Evolutionary conservation across 2,888 invertebrate genomes (phyloP).

Genomic region (Onthophagus sagittarius): DNA sequence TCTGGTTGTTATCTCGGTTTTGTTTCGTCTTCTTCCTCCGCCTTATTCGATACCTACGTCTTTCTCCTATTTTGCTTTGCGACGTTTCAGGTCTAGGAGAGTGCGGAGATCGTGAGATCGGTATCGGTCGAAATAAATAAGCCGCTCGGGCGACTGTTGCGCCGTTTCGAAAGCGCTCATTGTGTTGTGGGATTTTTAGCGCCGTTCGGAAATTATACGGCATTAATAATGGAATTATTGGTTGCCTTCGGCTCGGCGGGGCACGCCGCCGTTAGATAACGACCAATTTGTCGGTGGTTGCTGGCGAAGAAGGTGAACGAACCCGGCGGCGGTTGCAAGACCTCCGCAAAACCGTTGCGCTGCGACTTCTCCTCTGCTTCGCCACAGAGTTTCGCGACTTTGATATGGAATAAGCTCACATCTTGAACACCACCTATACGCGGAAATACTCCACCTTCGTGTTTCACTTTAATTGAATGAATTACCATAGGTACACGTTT

Average conservation of each 20-base stretch:
- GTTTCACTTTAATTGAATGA: not conserved
- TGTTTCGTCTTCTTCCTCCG: not conserved
- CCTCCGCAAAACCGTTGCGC: not conserved
- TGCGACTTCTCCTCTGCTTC: not conserved
- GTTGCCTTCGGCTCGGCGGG: constrained; percentile 2
- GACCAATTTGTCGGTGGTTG: constrained; percentile 10
- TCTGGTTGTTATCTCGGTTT: not conserved
- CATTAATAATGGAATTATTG: constrained; percentile 13
- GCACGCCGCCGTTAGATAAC: constrained; percentile 4
- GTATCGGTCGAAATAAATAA: constrained; percentile 3
- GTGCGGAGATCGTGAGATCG: constrained; percentile 4
- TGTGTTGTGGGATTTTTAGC: not conserved
- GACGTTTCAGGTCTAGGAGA: not conserved
- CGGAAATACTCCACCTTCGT: not conserved
- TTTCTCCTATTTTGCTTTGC: not conserved
- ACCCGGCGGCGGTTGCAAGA: not conserved
- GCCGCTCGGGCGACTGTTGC: not conserved
- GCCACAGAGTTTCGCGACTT: not conserved
- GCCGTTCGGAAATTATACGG: constrained; percentile 7
- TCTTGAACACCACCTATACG: not conserved
- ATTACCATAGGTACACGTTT: not conserved
- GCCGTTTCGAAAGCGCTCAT: constrained; percentile 10
- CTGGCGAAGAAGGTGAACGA: constrained; percentile 4
- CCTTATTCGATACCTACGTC: not conserved
- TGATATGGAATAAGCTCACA: not conserved